Conservation (phyloP, 2,888 invertebrate species). For the Pseudanteris insignis region DNA sequence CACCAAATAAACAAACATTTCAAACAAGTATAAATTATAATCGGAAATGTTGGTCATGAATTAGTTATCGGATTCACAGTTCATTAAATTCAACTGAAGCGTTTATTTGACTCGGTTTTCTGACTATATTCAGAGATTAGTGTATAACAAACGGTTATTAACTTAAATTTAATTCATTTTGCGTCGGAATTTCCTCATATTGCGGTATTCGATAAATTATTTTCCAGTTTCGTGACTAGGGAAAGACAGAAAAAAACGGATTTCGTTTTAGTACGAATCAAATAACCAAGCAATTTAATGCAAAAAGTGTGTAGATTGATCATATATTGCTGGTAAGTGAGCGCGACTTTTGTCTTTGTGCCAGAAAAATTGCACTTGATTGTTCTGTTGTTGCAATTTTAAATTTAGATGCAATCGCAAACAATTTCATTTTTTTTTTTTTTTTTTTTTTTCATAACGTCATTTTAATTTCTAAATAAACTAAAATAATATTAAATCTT, state of each 20-base stretch:
- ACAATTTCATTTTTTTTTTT: too few species aligned
- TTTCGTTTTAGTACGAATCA: slow-evolving; percentile 3
- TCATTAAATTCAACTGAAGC: too few species aligned
- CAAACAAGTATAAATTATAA: too few species aligned
- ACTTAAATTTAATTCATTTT: slow-evolving; percentile 10
- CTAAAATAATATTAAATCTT: too few species aligned
- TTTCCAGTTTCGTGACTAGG: slow-evolving; percentile 13
- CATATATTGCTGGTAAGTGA: slow-evolving; percentile 4
- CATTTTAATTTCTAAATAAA: too few species aligned
- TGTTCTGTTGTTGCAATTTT: neutral
- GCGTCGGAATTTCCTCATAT: neutral
- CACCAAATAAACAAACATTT: too few species aligned
- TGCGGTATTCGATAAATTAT: slow-evolving; percentile 18
- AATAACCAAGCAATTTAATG: slow-evolving; percentile 8
- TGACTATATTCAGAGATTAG: neutral
- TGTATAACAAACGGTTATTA: slow-evolving; percentile 8
- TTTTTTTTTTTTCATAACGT: too few species aligned
- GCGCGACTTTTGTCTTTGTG: slow-evolving; percentile 13
- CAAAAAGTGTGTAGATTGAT: slow-evolving; percentile 12
- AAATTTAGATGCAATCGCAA: too few species aligned
- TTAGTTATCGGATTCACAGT: too few species aligned
- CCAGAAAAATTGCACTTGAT: slow-evolving; percentile 17
- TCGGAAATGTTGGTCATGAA: too few species aligned
- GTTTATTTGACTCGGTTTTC: too few species aligned
- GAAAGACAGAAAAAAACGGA: slow-evolving; percentile 9